Conservation (phyloP, 2,888 invertebrate species). For the Gisinianus flammeolus region DNA sequence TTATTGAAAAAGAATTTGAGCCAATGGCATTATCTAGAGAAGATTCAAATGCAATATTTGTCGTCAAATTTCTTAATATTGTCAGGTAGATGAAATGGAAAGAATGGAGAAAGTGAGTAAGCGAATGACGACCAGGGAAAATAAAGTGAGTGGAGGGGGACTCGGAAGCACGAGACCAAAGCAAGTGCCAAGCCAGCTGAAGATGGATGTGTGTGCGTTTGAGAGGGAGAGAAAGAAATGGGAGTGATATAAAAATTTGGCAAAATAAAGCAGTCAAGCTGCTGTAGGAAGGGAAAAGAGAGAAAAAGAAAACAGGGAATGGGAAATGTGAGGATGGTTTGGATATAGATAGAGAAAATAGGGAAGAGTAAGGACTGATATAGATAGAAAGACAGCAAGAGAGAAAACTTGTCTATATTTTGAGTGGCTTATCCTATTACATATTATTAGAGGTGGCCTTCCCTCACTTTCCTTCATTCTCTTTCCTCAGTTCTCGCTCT, state of each 20-base stretch:
- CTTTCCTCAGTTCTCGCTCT: too few species aligned
- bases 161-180: not conserved
- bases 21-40: not conserved
- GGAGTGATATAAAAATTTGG: not conserved
- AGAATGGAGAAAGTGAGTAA: not conserved
- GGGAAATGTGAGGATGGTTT: too few species aligned
- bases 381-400: not conserved
- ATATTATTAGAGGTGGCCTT: slow-evolving; percentile 6
- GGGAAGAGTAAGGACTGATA: not conserved
- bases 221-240: not conserved
- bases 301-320: not conserved
- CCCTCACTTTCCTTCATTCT: too few species aligned
- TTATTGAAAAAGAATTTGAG: slow-evolving; percentile 8
- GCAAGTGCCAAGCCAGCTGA: too few species aligned
- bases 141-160: not conserved
- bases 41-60: slow-evolving; percentile 8
- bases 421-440: slow-evolving; percentile 22
- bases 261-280: slow-evolving; percentile 1
- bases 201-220: too few species aligned
- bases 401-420: slow-evolving; percentile 5
- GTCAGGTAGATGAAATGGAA: slow-evolving; percentile 3
- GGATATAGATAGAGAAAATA: not conserved
- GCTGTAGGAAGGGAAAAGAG: not conserved
- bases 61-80: slow-evolving; percentile 29
- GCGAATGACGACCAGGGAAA: not conserved